Base-by-base conservation (phyloP, 1,140 invertebrate species). In the Drosophila takahashii region DNA sequence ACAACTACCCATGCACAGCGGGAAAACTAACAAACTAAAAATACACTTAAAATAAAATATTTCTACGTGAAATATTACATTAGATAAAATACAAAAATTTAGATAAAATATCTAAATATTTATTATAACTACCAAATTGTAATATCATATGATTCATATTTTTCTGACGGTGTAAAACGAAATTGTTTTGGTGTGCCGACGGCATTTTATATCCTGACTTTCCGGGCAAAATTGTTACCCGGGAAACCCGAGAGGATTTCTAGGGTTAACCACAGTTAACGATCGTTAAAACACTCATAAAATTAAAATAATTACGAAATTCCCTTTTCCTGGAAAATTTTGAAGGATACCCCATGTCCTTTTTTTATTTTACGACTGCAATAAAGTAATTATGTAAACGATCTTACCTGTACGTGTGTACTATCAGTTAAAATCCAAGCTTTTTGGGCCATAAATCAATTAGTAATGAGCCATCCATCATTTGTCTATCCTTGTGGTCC, bases 321-420 rank as follows among this genome's bases (percentile, higher is more conserved):
- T 52, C 16, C 1, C 9, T 27, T 52, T 67, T 6, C n/a, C n/a
- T 5, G 16, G n/a, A 50, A 62, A 62, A 22, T 34, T 22, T 10
- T 32, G 27, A 0, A 26, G 8, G 10, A 47, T 22, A 18, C 11
- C 15, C 2, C 15, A 42, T 59, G n/a, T 66, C 64, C 59, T 48
- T 42, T 48, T 66, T 15, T 8, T n/a, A 6, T 52, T 41, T 62
- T 59, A 59, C n/a, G 15, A 6, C 29, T 11, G 44, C 59, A 36
- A 67, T 67, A 42, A 51, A 67, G 44, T 65, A 51, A 67, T 67
- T 42, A 36, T 36, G 18, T 36, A 64, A 62, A 67, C 11, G 5
- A 15, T 7, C 3, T 32, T 66, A 65, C 62, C 62, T 41, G 57
- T 5, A 22, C 9, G 7, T 27, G 22, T 42, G 8, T 9, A 15